Percentiles rank a stretch among this genome's conserved stretches.
These are phyloP conservation scores for Drosophila punjabiensis DNA, from an alignment of 1,140 invertebrate genomes.

Conservation along the genomic window DNA sequence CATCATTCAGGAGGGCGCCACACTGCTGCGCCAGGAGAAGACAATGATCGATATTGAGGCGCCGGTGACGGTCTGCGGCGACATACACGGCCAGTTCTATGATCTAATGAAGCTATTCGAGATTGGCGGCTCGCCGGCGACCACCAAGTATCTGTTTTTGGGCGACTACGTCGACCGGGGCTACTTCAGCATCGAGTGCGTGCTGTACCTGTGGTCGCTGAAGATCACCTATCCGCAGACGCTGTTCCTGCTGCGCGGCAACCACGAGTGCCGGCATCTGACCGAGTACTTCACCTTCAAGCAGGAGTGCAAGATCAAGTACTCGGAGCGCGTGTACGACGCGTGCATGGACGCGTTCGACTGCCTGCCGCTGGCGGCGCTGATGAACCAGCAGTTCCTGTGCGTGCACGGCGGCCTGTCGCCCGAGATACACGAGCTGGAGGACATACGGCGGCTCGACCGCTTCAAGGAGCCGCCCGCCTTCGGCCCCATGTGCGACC, in stretches of 20 bases:
- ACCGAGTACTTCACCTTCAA: conserved; percentile 99
- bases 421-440: conserved; percentile 99
- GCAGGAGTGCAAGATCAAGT: conserved; percentile 99
- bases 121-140: conserved; percentile 98
- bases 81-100: conserved; percentile 99
- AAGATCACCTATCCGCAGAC: conserved; percentile 99
- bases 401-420: conserved; percentile 99
- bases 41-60: conserved; percentile 99
- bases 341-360: conserved; percentile 99
- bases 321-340: conserved; percentile 99
- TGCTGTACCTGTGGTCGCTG: conserved; percentile 99
- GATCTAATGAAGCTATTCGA: conserved; percentile 99
- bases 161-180: conserved; percentile 99
- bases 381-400: conserved; percentile 99
- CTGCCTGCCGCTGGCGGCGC: conserved; percentile 98
- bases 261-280: conserved; percentile 99
- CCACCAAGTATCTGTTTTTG: conserved; percentile 99
- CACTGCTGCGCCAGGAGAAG: conserved; percentile 97
- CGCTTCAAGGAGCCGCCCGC: conserved; percentile 99
- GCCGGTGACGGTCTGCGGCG: conserved; percentile 98
- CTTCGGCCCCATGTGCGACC: conserved; percentile 99
- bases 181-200: conserved; percentile 91
- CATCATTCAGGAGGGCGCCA: conserved; percentile 99
- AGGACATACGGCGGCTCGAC: conserved; percentile 99
- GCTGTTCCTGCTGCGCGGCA: conserved; percentile 99